These are phyloP conservation scores for Cryptocheilus praepositus DNA, from an alignment of 2,888 invertebrate genomes.

Conservation along the genomic window DNA sequence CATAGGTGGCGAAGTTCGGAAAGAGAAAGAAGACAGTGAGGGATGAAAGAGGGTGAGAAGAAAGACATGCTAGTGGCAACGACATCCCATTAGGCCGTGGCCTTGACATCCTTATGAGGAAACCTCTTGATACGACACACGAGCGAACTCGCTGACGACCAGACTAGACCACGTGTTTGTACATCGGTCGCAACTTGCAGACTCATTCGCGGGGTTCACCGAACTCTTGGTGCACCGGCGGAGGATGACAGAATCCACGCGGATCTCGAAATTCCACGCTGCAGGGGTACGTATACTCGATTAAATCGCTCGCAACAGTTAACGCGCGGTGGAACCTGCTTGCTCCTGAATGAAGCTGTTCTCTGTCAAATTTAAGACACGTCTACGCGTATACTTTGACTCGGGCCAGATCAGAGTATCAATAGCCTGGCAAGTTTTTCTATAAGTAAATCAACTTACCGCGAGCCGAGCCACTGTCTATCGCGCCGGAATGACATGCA, in stretches of 20 bases:
- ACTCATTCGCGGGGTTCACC: conserved; percentile 36
- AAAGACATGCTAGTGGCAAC: conserved; percentile 54
- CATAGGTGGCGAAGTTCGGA: background rate
- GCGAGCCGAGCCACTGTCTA: background rate
- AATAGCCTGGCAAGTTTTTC: too few relatives aligned
- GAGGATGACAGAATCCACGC: too few relatives aligned
- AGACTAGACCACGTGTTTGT: conserved; percentile 26
- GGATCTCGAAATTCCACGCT: background rate
- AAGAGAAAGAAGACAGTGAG: conserved; percentile 23
- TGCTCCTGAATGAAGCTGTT: too few relatives aligned
- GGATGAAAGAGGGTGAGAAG: conserved; percentile 26
- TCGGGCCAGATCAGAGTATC: too few relatives aligned
- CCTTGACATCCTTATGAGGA: conserved; percentile 71
- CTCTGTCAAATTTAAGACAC: too few relatives aligned
- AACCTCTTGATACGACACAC: conserved; percentile 56
- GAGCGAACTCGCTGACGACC: conserved; percentile 33
- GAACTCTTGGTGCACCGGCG: conserved; percentile 23
- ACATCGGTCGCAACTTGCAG: conserved; percentile 29
- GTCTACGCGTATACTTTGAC: too few relatives aligned
- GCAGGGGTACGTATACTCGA: too few relatives aligned
- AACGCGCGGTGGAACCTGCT: too few relatives aligned
- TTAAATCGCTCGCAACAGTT: too few relatives aligned
- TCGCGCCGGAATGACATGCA: too few relatives aligned
- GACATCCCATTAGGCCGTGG: conserved; percentile 71
- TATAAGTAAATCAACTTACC: too few relatives aligned